Percentiles rank a stretch among this genome's conserved stretches.
Conservation (phyloP, 2,888 invertebrate species). For the Sphaeridia pumilis region DNA sequence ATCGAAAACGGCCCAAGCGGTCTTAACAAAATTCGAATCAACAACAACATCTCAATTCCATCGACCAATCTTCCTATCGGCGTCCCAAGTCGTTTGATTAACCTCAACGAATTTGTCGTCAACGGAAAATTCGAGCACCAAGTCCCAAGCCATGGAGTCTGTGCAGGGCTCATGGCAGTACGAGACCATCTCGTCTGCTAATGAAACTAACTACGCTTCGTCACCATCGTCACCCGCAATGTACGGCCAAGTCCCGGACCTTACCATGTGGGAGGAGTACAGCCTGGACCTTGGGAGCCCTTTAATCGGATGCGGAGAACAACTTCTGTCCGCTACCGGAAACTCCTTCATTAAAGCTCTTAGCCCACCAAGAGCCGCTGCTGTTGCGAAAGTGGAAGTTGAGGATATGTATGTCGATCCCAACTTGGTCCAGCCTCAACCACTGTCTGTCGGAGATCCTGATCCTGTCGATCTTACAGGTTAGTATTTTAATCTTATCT, state of each 20-base stretch:
- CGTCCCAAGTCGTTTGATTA: not conserved
- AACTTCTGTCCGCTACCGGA: not conserved
- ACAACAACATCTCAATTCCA: not conserved
- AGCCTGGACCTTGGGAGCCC: not conserved
- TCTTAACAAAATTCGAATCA: conserved; percentile 2
- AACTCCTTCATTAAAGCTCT: too few relatives aligned
- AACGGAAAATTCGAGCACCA: too few relatives aligned
- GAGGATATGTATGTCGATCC: too few relatives aligned
- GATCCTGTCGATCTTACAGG: not conserved
- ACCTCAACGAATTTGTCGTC: too few relatives aligned
- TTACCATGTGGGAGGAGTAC: not conserved
- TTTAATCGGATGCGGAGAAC: not conserved
- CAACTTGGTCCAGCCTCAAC: too few relatives aligned
- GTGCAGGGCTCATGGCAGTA: conserved; percentile 32
- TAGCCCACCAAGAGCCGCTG: too few relatives aligned
- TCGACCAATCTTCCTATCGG: not conserved
- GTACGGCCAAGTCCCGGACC: conserved; percentile 8
- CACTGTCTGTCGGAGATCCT: not conserved
- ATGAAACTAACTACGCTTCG: conserved; percentile 27
- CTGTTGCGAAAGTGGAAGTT: too few relatives aligned
- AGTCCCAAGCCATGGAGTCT: conserved; percentile 35
- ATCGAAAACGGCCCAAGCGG: conserved; percentile 13
- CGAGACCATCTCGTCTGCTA: conserved; percentile 35
- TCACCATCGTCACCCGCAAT: conserved; percentile 22
- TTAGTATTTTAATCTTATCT: not conserved